These are phyloP conservation scores for Galerucella pusilla DNA, from an alignment of 2,888 invertebrate genomes.

Conservation along the genomic window DNA sequence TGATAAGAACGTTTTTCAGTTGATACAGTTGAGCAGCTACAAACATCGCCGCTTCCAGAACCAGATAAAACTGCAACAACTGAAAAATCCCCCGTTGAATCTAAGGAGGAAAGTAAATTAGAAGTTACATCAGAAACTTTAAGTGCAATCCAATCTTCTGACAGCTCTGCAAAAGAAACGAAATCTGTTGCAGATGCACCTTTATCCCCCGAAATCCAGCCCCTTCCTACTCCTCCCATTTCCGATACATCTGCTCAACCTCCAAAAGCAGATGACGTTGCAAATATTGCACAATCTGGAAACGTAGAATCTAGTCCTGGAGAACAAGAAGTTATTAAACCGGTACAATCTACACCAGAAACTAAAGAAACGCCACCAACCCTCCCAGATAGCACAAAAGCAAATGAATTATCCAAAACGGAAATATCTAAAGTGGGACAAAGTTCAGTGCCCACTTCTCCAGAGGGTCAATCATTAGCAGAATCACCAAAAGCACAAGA, in stretches of 20 bases:
- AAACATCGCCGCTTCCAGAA: constrained; percentile 7
- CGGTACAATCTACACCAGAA: background rate
- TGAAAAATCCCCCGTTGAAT: background rate
- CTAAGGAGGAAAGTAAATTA: constrained; percentile 5
- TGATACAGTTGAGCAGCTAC: constrained; percentile 46
- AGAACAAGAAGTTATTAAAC: constrained; percentile 3
- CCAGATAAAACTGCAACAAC: constrained; percentile 5
- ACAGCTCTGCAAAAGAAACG: background rate
- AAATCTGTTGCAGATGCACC: background rate
- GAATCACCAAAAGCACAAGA: constrained; percentile 46
- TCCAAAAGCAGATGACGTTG: background rate
- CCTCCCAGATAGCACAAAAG: background rate
- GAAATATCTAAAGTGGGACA: constrained; percentile 9
- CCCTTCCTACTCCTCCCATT: background rate
- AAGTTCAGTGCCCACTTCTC: constrained; percentile 28
- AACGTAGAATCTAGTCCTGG: background rate
- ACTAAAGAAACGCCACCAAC: constrained; percentile 25
- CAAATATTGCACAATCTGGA: background rate
- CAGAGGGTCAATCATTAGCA: constrained; percentile 26
- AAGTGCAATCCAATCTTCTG: constrained; percentile 18
- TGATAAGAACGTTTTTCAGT: constrained; percentile 37
- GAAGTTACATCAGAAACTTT: constrained; percentile 30
- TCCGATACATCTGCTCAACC: background rate
- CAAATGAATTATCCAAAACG: background rate
- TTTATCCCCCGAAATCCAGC: background rate